A percentile compares a stretch with the other conserved stretches of the same genome.
phyloP scores from a whole-genome alignment of 2,888 invertebrate genomes.

The Taenaris catops region DNA sequence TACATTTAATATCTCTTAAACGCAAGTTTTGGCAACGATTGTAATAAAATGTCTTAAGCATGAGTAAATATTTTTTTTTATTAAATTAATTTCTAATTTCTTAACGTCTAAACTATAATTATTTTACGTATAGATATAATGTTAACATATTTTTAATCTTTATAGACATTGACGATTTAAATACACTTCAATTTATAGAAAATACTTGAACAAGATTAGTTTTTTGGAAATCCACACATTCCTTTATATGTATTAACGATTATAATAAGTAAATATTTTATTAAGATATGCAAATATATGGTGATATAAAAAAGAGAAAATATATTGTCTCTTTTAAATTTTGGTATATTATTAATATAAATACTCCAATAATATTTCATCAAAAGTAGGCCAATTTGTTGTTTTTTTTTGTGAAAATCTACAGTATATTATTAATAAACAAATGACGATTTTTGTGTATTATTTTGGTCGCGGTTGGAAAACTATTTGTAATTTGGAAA shows the following conservation, averaged over 20 bases:
- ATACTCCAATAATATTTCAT: constrained; percentile 14
- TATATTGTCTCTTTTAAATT: constrained; percentile 6
- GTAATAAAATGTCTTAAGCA: not conserved
- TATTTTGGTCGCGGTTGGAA: constrained; percentile 12
- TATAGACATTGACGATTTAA: constrained; percentile 21
- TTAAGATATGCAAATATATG: constrained; percentile 9
- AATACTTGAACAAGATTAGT: constrained; percentile 17
- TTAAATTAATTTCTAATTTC: not conserved
- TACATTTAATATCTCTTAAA: constrained; percentile 6
- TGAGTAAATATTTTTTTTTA: constrained; percentile 5
- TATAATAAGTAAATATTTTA: constrained; percentile 8
- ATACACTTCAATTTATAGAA: constrained; percentile 16
- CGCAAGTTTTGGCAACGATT: constrained; percentile 14
- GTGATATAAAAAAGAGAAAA: constrained; percentile 9
- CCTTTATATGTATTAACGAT: too few species aligned
- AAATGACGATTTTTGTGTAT: too few species aligned
- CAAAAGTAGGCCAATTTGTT: constrained; percentile 16
- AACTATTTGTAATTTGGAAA: constrained; percentile 7
- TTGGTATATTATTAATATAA: constrained; percentile 10
- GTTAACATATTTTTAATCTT: constrained; percentile 4
- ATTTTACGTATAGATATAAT: constrained; percentile 4
- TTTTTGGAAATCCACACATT: constrained; percentile 27
- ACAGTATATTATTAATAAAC: constrained; percentile 11
- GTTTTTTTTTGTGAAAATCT: constrained; percentile 5
- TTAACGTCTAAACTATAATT: constrained; percentile 1